Conservation (phyloP, 1,140 invertebrate species). For the Drosophila truncata region DNA sequence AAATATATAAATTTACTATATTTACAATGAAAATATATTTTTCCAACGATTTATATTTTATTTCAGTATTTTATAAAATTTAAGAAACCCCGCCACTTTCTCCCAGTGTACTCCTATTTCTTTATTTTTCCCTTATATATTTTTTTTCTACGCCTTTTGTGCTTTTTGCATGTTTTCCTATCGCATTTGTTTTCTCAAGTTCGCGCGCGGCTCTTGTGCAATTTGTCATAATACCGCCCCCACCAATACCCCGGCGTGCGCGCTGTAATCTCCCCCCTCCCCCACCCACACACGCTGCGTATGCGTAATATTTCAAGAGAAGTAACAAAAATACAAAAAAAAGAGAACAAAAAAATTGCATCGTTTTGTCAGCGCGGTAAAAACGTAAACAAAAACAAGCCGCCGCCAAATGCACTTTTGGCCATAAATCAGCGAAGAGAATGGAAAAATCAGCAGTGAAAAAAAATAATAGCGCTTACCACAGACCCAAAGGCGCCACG, state of each 20-base stretch:
- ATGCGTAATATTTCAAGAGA: constrained; percentile 78
- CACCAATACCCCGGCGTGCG: constrained; percentile 10
- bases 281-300: constrained; percentile 36
- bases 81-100: background rate
- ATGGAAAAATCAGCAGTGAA: constrained; percentile 27
- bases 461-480: constrained; percentile 17
- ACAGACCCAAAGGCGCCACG: constrained; percentile 58
- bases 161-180: constrained; percentile 76
- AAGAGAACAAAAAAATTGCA: constrained; percentile 47
- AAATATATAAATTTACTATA: background rate
- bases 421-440: constrained; percentile 53
- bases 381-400: constrained; percentile 81
- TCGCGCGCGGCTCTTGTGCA: constrained; percentile 72
- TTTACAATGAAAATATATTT: too few species aligned
- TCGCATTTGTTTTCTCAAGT: constrained; percentile 82
- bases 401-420: constrained; percentile 53
- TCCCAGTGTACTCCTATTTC: constrained; percentile 17
- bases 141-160: constrained; percentile 29
- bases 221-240: constrained; percentile 62
- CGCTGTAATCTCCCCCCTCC: constrained; percentile 4
- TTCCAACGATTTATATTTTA: background rate
- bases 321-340: constrained; percentile 8
- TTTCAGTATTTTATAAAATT: background rate
- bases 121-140: constrained; percentile 14
- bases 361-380: constrained; percentile 66